Evolutionary conservation across 1,140 invertebrate species (phyloP), one percentile per base, ranked within the genome.

Genomic region (Drosophila insularis): DNA sequence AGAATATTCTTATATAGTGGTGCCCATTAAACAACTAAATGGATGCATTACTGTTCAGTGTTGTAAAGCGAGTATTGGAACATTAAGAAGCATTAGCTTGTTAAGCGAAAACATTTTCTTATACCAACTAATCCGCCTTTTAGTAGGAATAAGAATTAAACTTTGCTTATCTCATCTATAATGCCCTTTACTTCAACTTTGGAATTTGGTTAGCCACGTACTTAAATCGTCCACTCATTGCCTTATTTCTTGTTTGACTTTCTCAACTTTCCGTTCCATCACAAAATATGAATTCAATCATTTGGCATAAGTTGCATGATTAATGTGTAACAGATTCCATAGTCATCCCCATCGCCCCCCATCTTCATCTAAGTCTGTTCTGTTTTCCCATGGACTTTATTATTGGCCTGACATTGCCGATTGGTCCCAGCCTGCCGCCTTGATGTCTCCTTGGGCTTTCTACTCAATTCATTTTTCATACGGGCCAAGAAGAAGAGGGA

Each of bases 251-350:
- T 46, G 43, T 7, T 46, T 19, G 43, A 46, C 43, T 46, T 46
- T 46, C 17, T 14, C 4, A 43, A 43, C 40, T 43, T 43, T 43
- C 40, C 40, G 40, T 43, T 14, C 43, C 35, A 63, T 60, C 68
- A 53, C 35, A 63, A 64, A 71, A 75, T 81, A 67, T 78, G 71
- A 81, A 72, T 87, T 79, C 82, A 86, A 87, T 87, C 78, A 86
- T 81, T 79, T 59, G 63, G 70, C 37, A 71, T 70, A 87, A 81
- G 74, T 80, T 76, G 75, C 74, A 87, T 86, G 81, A 86, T 86
- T 86, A 86, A 86, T 86, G 79, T 50, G 54, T 65, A 54, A 19
- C 63, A 81, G 72, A 76, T 71, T 80, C 40, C 8, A 40, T 63
- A 23, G 56, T 10, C 35, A 63, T 31, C 11, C 14, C 54, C 37